Base-by-base conservation (phyloP, 2,888 invertebrate genomes). In the Agriopis leucophaearia region DNA sequence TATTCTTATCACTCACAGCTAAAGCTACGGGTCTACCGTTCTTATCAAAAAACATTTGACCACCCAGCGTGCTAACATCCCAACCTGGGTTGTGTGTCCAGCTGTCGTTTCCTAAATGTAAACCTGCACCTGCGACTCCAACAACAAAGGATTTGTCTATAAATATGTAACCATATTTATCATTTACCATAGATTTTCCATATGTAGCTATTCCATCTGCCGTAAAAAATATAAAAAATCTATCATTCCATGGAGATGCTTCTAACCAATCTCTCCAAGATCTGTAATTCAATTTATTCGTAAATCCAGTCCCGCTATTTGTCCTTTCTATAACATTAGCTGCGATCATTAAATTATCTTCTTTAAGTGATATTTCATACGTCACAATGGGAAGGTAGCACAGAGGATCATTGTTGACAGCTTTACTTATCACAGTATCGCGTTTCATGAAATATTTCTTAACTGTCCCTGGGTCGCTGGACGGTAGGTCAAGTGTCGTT, bases 31-130 rank as follows among this genome's bases (percentile, higher is more conserved):
- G 48, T 48, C 48, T 48, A 2, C 48, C 16, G 18, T 48, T 48
- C 3, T 48, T 48, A 48, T 48, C 48, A 48, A 48, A 48, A 9
- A 48, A 48, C 18, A 48, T 48, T 18, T 48, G 48, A 9, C 48
- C 18, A 15, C 10, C 48, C 3, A 48, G 44, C 13, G n/a, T 44
- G n/a, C 7, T 10, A 0, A 0, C 48, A 18, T 48, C 18, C 48
- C 18, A 48, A 18, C 10, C 16, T 18, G 18, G 48, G 10, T 9
- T 18, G 10, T 10, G 10, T 0, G 48, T 48, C 48, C 48, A 48
- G 10, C 16, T 10, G 48, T 48, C 48, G 3, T 48, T 48, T 18
- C 48, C 48, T 10, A 48, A 48, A 8, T 18, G 48, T 10, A 48
- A 12, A 48, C 18, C 48, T 18, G 48, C 9, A 0, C 10, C 48